phyloP scores from a whole-genome alignment of 1,140 invertebrate genomes.

The Nilaparvata lugens region DNA sequence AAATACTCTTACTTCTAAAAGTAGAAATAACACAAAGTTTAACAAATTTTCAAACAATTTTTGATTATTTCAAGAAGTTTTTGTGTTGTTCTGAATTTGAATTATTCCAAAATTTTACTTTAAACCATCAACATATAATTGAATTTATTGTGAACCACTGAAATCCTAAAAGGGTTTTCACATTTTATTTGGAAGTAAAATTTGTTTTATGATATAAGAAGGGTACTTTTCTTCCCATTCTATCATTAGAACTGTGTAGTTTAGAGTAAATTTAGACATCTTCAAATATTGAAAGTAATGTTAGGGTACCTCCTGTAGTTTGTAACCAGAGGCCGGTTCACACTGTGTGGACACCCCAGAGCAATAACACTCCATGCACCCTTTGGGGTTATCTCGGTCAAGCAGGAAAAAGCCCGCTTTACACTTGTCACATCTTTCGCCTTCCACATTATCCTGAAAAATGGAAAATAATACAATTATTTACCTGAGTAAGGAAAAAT shows the following conservation, averaged over 20 bases:
- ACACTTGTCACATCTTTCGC: constrained; percentile 71
- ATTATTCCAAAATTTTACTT: too few species aligned
- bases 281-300: constrained; percentile 14
- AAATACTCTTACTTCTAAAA: too few species aligned
- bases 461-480: background rate
- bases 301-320: constrained; percentile 44
- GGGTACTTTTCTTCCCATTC: background rate
- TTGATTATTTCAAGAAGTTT: too few species aligned
- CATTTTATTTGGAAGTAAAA: too few species aligned
- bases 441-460: constrained; percentile 59
- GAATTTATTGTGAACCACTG: too few species aligned
- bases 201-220: background rate
- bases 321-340: constrained; percentile 44
- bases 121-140: too few species aligned
- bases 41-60: too few species aligned
- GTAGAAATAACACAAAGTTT: too few species aligned
- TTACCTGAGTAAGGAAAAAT: too few species aligned
- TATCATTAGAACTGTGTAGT: constrained; percentile 9
- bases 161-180: too few species aligned
- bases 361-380: constrained; percentile 86
- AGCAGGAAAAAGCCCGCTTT: constrained; percentile 78
- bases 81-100: too few species aligned
- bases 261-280: background rate
- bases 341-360: constrained; percentile 75
- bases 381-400: constrained; percentile 58